phyloP scores from a whole-genome alignment of 1,140 invertebrate species.

The Asbolus verrucosus region DNA sequence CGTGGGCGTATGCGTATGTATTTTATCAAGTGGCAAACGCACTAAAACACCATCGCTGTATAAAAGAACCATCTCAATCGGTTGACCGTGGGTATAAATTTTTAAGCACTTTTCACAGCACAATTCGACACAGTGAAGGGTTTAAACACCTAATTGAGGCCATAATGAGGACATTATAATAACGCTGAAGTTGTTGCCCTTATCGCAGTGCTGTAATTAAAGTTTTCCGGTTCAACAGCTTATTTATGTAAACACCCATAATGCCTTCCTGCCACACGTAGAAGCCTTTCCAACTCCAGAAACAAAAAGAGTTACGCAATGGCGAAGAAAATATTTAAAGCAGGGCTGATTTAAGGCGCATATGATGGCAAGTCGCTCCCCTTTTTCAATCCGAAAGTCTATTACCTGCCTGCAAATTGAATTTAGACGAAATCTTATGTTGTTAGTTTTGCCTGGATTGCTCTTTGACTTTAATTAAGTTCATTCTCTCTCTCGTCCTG shows the following conservation, averaged over 20 bases:
- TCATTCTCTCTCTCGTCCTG: not conserved
- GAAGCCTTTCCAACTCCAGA: no score
- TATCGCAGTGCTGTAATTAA: conserved; percentile 24
- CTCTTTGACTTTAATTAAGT: conserved; percentile 36
- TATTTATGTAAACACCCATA: conserved; percentile 28
- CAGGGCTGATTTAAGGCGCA: not conserved
- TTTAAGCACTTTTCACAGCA: conserved; percentile 15
- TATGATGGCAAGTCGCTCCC: not conserved
- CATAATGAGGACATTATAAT: conserved; percentile 21
- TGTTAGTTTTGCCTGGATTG: conserved; percentile 28
- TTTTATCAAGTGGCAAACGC: conserved; percentile 4
- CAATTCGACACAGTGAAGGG: not conserved
- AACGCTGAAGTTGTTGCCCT: conserved; percentile 4
- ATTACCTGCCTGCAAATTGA: conserved; percentile 36
- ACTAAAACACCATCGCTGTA: conserved; percentile 8
- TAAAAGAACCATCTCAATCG: conserved; percentile 2
- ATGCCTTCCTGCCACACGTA: conserved; percentile 30
- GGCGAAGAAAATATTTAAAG: no score
- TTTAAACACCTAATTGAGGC: conserved; percentile 7
- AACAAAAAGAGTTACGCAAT: no score
- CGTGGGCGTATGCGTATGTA: conserved; percentile 42
- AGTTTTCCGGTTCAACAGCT: conserved; percentile 38
- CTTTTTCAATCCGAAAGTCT: conserved; percentile 25
- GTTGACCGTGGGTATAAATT: conserved; percentile 2
- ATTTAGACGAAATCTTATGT: conserved; percentile 28